Base-by-base conservation (phyloP, 2,797 vertebrate species). In the Gallinago nigripennis region DNA sequence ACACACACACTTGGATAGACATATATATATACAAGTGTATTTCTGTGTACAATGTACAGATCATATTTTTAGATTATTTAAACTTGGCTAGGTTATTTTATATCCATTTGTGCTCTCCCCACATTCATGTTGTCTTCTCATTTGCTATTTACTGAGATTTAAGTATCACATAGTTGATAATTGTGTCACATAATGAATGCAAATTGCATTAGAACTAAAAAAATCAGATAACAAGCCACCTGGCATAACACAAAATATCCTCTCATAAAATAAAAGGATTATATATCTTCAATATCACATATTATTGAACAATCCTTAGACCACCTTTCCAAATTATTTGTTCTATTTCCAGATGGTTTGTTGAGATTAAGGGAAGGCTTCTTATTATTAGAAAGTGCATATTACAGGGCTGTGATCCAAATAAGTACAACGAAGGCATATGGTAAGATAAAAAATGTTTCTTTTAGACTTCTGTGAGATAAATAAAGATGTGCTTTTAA, bases 81-180 rank as follows among this genome's bases (percentile, higher is more conserved):
- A 91, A 86, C 16, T 56, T 77, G 24, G 8, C 18, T 58, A 57
- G 8, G 25, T 12, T 75, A 43, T 58, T 56, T 76, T 48, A 24
- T 16, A 76, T 19, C 15, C 18, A 71, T 63, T 92, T 94, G 71
- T 64, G 9, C n/a, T 90, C 37, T 56, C 37, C 18, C 76, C 9
- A 78, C 24, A 50, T 69, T 92, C 65, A 75, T 21, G 5, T 56
- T 76, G 33, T 87, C 82, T 66, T 90, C 21, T 43, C 63, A 78
- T 87, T 77, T 86, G 23, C 35, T 89, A 43, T 82, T 93, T 95
- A 85, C 68, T 48, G 46, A 84, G 61, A 93, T 53, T 54, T 90
- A 90, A 92, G 54, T 72, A 68, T 82, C 75, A 87, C 25, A 39
- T 23, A 65, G 30, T 83, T 81, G 78, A 77, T 70, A 86, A 16